Base-by-base conservation (phyloP, 2,113 vertebrate genomes). In the Saguinus imperator region DNA sequence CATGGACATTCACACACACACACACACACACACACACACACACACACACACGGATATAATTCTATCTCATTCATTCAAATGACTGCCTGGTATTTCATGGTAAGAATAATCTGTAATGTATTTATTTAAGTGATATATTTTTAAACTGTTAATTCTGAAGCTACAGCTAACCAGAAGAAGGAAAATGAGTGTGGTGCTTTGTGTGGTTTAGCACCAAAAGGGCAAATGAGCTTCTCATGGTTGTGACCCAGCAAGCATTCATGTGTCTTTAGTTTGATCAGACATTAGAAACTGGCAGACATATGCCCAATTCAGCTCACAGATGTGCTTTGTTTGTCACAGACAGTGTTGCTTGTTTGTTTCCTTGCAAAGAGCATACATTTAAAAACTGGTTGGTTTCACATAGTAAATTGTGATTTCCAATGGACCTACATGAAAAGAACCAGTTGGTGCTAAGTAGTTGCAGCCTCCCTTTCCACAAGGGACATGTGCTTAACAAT, bases 281-380 rank as follows among this genome's bases (percentile, higher is more conserved):
- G 92, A 75, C 3, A 1, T 73, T 97, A 25, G 32, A 83, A 95
- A 58, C 66, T 40, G 76, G 91, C 50, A 91, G 92, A 93, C 89
- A 66, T 83, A 80, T 89, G 89, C 84, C 80, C 27, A 0, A 23
- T 87, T 92, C 79, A 52, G 87, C 76, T 92, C 95, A 94, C 97
- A 92, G 95, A 77, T 77, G 84, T 81, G 76, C 96, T 91, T 84
- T 87, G 88, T 86, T 50, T 76, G 50, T 80, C 37, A 27, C 91
- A 82, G 70, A 58, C 82, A 72, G 68, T 37, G 25, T 95, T 94
- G 77, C 76, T 81, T 95, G 96, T 97, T 97, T 97, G 96, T 95
- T 96, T 97, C 61, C 89, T 92, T 89, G 76, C 61, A 55, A 70
- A 93, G 61, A 48, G 64, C 37, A 43, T 95, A 80, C 95, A 72